Evolutionary conservation across 2,113 vertebrate genomes (phyloP), one percentile per base, ranked within the genome.

Genomic region (Oreotrochilus melanogaster): DNA sequence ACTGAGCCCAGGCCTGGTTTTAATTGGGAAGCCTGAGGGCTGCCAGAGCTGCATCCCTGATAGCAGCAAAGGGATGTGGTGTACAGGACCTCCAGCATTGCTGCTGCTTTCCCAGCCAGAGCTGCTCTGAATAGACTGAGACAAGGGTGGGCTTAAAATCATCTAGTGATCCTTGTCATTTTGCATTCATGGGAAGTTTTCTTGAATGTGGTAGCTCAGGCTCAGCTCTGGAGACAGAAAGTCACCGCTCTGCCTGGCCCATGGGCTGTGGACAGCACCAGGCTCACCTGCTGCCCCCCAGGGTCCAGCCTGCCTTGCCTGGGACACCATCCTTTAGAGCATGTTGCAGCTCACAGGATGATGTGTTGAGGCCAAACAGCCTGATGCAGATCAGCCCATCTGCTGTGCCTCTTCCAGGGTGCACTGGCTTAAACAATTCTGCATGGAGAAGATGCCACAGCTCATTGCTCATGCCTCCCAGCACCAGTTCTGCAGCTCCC

Each of bases 331-430:
- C 37, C 54, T n/a, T 28, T 18, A 48, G 60, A 27, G 6, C 30
- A 3, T 1, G 3, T 33, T n/a, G 64, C 35, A 53, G 54, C 12
- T 83, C 39, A 7, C 6, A 6, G 45, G 57, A 23, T 23, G 74
- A 19, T 0, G 2, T 2, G 2, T 0, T 28, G 83, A 66, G 69
- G 24, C 11, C 3, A 7, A 86, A 11, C 54, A n/a, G 65, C 33
- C 45, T 81, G 57, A 18, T 23, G 62, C 3, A 17, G 48, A 66
- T 43, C 65, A 10, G 4, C 58, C 28, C 1, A 0, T 79, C 57
- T 18, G 4, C 58, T 27, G 24, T 70, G 37, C 25, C 4, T 51
- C 48, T 24, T 60, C n/a, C 33, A 45, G 27, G 18, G n/a, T 47
- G 39, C 27, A 0, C 53, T 72, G 15, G 11, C 48, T 76, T 69